Base-by-base conservation (phyloP, 2,113 vertebrate genomes). In the Cryptotis parvus region DNA sequence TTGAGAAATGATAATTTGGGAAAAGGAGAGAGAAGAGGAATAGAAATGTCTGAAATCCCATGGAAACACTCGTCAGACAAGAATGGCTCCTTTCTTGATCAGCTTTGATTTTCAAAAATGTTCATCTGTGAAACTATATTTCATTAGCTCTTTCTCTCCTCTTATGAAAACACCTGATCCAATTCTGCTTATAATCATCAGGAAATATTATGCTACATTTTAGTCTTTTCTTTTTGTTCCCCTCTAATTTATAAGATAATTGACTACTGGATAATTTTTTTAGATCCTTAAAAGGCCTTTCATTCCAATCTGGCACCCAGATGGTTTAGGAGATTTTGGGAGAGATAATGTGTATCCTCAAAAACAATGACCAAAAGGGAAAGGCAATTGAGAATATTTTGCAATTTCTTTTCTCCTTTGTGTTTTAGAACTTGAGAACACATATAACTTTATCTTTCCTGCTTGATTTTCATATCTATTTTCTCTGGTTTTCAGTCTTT, bases 401-500 rank as follows among this genome's bases (percentile, higher is more conserved):
- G 1, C 45, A 75, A 35, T 16, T 37, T 68, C 61, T 37, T 4
- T 49, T 33, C 11, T 83, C 24, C 24, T 63, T n/a, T 37, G 15
- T n/a, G 8, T 39, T 29, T 65, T 22, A 39, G 45, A 45, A 22
- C 33, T 84, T 84, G 37, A 58, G 26, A 77, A 29, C 31, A 75
- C 29, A 72, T 76, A 22, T 66, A 24, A 74, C 31, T 87, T 72
- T 22, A 88, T 78, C 69, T 74, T 74, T 92, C 49, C n/a, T 70
- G 41, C 49, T 95, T 89, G 10, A 75, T 78, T 66, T 24, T 69
- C 58, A 79, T 58, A 66, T 70, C 37, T 82, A 4, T 88, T 90
- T 94, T 61, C 43, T 82, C 61, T 79, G 33, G 26, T 52, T 90
- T 95, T 91, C 79, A 88, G n/a, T 12, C 39, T 88, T 91, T 92